phyloP scores from a whole-genome alignment of 2,113 vertebrate species.

The Bostrychus sinensis region DNA sequence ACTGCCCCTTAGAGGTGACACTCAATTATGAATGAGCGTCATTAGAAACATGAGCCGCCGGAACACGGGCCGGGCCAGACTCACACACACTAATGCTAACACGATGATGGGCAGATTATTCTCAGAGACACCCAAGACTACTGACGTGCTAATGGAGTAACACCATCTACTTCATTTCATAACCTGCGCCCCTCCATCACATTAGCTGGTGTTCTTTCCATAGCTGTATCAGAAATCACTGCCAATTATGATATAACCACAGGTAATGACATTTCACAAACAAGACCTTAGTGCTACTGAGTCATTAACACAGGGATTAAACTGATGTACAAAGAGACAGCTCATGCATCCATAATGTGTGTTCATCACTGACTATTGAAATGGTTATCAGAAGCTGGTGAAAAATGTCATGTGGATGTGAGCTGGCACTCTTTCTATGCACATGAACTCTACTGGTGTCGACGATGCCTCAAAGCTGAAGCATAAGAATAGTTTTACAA shows the following conservation, averaged over 20 bases:
- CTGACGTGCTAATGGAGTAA: constrained; percentile 70
- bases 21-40: constrained; percentile 78
- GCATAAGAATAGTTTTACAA: too few relatives aligned
- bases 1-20: constrained; percentile 48
- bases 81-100: constrained; percentile 35
- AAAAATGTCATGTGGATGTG: background rate
- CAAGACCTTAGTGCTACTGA: constrained; percentile 7
- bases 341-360: constrained; percentile 2
- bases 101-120: constrained; percentile 58
- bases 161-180: constrained; percentile 58
- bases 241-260: background rate
- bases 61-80: constrained; percentile 47
- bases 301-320: constrained; percentile 31
- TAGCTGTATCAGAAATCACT: background rate
- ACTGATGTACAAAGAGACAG: background rate
- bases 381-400: background rate
- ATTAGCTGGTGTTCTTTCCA: background rate
- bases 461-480: too few relatives aligned
- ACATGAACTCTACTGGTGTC: too few relatives aligned
- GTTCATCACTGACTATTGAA: background rate
- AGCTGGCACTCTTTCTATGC: too few relatives aligned
- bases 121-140: constrained; percentile 68
- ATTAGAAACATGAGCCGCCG: constrained; percentile 80
- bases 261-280: background rate
- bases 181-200: constrained; percentile 26